phyloP scores from a whole-genome alignment of 2,113 vertebrate species.

The Chaenogobius annularis region DNA sequence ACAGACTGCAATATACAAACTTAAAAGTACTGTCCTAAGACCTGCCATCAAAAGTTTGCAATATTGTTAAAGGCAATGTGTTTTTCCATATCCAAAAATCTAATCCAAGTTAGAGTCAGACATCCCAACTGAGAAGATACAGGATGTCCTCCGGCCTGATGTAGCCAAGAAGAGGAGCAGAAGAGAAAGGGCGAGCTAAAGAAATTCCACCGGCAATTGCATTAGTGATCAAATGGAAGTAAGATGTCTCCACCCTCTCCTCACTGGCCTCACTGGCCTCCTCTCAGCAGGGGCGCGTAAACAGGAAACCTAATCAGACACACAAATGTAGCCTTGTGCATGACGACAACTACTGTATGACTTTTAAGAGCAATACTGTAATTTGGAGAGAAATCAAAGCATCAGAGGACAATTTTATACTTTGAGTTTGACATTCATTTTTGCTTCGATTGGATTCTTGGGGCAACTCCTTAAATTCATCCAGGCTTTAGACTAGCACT shows the following conservation, averaged over 20 bases:
- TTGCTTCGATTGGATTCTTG: too few species aligned
- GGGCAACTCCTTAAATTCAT: too few species aligned
- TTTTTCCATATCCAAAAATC: not conserved
- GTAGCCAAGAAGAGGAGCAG: slow-evolving; percentile 21
- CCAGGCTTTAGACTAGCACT: too few species aligned
- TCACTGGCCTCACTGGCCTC: too few species aligned
- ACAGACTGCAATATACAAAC: too few species aligned
- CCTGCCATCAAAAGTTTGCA: not conserved
- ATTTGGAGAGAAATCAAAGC: too few species aligned
- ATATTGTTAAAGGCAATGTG: not conserved
- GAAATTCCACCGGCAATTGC: slow-evolving; percentile 71
- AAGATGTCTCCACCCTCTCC: slow-evolving; percentile 15
- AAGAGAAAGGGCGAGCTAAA: slow-evolving; percentile 20
- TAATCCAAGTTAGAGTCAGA: not conserved
- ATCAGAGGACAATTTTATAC: too few species aligned
- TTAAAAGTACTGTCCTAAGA: too few species aligned
- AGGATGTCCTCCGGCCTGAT: slow-evolving; percentile 49
- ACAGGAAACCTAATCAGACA: slow-evolving; percentile 52
- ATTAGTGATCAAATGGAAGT: slow-evolving; percentile 66
- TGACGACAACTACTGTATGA: too few species aligned
- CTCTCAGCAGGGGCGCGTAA: slow-evolving; percentile 26
- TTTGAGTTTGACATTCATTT: too few species aligned
- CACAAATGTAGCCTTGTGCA: not conserved
- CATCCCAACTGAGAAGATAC: slow-evolving; percentile 54
- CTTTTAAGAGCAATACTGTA: too few species aligned